These are phyloP conservation scores for Nemurella pictetii DNA, from an alignment of 2,888 invertebrate genomes.

Conservation along the genomic window DNA sequence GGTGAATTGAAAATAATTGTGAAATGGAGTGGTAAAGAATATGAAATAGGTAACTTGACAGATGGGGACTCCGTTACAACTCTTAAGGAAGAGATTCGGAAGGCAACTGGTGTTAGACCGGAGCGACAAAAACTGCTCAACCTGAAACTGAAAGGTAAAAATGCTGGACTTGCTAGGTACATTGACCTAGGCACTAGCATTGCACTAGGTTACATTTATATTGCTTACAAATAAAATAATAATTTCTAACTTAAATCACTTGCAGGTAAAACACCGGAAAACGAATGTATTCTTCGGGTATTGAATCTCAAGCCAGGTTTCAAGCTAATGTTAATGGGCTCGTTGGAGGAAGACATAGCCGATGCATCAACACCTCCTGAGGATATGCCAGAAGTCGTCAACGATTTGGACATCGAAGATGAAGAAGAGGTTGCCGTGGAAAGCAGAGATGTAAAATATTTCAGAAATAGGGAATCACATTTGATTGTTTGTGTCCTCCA, in stretches of 20 bases:
- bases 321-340: slow-evolving; percentile 97
- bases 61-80: slow-evolving; percentile 76
- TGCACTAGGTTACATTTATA: background rate
- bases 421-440: slow-evolving; percentile 73
- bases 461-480: background rate
- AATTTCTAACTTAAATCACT: background rate
- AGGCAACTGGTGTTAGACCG: slow-evolving; percentile 88
- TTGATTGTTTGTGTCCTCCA: background rate
- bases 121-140: slow-evolving; percentile 92
- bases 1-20: slow-evolving; percentile 64
- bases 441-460: slow-evolving; percentile 58
- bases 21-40: slow-evolving; percentile 95
- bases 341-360: slow-evolving; percentile 87
- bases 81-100: slow-evolving; percentile 82
- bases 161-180: too few species aligned
- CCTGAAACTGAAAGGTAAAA: slow-evolving; percentile 84
- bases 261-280: slow-evolving; percentile 80
- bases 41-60: slow-evolving; percentile 71
- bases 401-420: slow-evolving; percentile 89
- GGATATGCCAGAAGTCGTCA: slow-evolving; percentile 82
- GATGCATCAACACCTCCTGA: slow-evolving; percentile 80
- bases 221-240: too few species aligned
- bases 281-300: slow-evolving; percentile 73
- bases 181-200: too few species aligned
- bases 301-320: slow-evolving; percentile 83